Evolutionary conservation across 92 coral and sea anemone genomes (phyloP).

Genomic region (Heliopora coerulea): DNA sequence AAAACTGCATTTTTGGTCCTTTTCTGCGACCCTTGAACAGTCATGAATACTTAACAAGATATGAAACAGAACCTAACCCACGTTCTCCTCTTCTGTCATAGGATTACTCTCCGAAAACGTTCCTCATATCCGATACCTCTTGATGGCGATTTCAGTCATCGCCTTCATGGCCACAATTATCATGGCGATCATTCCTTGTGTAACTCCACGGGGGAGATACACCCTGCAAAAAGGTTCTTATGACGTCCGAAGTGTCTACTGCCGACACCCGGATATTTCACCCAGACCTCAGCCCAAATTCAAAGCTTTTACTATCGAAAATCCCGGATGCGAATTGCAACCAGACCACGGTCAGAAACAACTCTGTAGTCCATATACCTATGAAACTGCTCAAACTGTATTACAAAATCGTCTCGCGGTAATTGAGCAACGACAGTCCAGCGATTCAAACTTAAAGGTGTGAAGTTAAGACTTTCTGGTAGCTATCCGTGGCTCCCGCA

Average conservation of each 20-base stretch:
- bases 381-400: background rate
- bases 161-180: constrained; percentile 7
- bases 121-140: constrained; percentile 8
- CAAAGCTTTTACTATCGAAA: constrained; percentile 9
- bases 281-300: background rate
- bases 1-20: too few species aligned
- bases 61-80: too few species aligned
- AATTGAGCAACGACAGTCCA: background rate
- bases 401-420: background rate
- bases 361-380: background rate
- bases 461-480: too few species aligned
- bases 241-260: constrained; percentile 32
- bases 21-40: too few species aligned
- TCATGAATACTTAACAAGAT: too few species aligned
- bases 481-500: too few species aligned
- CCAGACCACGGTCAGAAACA: background rate
- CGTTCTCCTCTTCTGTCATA: too few species aligned
- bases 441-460: too few species aligned
- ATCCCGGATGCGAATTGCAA: background rate
- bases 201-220: constrained; percentile 26
- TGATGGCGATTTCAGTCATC: constrained; percentile 4
- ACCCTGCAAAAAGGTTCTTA: constrained; percentile 12
- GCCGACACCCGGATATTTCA: constrained; percentile 12
- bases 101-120: constrained; percentile 24
- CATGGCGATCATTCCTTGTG: constrained; percentile 37